Conservation (phyloP, 2,888 invertebrate genomes). For the Diarsia rubi region DNA sequence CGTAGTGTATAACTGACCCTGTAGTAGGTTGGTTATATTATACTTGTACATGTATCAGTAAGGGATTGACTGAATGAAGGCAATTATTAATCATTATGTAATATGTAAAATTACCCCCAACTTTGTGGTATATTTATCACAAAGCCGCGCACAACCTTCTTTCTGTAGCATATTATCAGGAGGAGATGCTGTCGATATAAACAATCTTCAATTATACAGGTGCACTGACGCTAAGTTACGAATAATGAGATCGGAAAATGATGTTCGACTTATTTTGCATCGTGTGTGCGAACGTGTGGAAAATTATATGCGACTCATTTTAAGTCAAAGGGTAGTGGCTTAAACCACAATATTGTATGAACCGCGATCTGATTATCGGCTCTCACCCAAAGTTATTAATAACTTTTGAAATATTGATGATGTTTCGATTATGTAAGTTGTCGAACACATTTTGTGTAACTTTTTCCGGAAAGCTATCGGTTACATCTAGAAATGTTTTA, state of each 20-base stretch:
- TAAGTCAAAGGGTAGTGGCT: neutral
- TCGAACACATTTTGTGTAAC: neutral
- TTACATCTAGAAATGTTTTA: neutral
- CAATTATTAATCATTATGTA: too few species aligned
- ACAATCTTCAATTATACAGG: too few species aligned
- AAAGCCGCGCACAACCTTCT: too few species aligned
- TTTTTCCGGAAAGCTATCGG: neutral
- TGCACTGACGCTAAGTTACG: too few species aligned
- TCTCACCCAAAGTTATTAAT: too few species aligned
- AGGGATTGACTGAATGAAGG: neutral
- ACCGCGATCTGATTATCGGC: too few species aligned
- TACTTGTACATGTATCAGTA: too few species aligned
- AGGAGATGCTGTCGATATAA: neutral
- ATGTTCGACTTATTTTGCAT: conserved; percentile 1
- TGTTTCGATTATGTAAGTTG: neutral
- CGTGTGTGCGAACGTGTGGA: neutral
- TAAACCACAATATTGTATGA: neutral
- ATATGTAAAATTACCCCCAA: too few species aligned
- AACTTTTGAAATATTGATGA: neutral
- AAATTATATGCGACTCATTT: too few species aligned
- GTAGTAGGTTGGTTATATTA: neutral
- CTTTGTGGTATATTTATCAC: neutral
- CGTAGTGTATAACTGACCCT: too few species aligned
- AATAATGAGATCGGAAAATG: neutral
- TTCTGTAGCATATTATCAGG: neutral